These are phyloP conservation scores for Liodrosophila aerea DNA, from an alignment of 2,888 invertebrate genomes.

Conservation along the genomic window DNA sequence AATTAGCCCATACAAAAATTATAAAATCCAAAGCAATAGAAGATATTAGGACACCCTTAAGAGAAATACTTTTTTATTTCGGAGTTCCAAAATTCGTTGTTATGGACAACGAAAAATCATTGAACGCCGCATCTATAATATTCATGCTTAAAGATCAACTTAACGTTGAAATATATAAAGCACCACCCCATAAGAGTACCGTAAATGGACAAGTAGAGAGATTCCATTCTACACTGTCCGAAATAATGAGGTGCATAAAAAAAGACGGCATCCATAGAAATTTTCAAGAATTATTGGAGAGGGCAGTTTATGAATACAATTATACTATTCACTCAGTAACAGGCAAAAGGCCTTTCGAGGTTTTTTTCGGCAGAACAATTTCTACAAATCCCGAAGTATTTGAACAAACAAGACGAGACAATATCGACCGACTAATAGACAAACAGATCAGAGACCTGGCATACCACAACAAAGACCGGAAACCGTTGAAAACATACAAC, in stretches of 20 bases:
- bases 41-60: constrained; percentile 14
- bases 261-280: too few relatives aligned
- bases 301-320: too few relatives aligned
- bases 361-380: constrained; percentile 18
- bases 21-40: constrained; percentile 18
- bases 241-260: too few relatives aligned
- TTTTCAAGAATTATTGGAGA: too few relatives aligned
- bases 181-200: too few relatives aligned
- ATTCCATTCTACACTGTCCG: too few relatives aligned
- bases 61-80: constrained; percentile 14
- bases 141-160: constrained; percentile 16
- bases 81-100: constrained; percentile 13
- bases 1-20: constrained; percentile 12
- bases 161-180: too few relatives aligned
- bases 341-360: constrained; percentile 7
- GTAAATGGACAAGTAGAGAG: too few relatives aligned
- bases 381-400: constrained; percentile 13
- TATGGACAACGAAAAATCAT: constrained; percentile 26
- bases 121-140: constrained; percentile 12
- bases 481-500: not conserved
- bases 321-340: too few relatives aligned
- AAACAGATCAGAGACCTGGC: too few relatives aligned
- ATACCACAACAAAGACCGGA: too few relatives aligned
- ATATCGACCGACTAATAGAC: too few relatives aligned
- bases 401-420: constrained; percentile 13